phyloP scores from a whole-genome alignment of 1,140 invertebrate species.

The Diploscapter pachys region DNA sequence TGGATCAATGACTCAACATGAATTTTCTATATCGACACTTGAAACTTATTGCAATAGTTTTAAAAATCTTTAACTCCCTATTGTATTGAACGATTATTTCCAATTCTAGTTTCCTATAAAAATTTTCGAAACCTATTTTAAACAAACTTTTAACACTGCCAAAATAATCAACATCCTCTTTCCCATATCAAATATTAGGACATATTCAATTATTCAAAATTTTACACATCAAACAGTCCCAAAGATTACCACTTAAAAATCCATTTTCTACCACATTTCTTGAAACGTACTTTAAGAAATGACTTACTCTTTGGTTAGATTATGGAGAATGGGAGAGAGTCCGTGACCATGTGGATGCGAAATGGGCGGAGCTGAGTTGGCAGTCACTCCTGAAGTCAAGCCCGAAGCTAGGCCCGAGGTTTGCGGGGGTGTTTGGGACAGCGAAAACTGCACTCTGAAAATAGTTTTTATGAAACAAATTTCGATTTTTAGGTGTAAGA shows the following conservation, averaged over 20 bases:
- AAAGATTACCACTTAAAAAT: neutral
- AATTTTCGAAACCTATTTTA: conserved; percentile 3
- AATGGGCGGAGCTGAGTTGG: neutral
- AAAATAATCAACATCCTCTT: neutral
- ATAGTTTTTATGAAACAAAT: neutral
- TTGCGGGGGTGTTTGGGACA: conserved; percentile 27
- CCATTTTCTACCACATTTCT: too few relatives aligned
- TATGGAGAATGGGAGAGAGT: conserved; percentile 3
- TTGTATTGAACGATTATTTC: too few relatives aligned
- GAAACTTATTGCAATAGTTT: too few relatives aligned
- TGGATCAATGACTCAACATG: too few relatives aligned
- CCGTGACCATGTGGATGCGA: too few relatives aligned
- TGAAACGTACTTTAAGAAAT: neutral
- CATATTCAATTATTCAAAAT: neutral
- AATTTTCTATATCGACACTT: too few relatives aligned
- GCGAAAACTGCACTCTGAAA: conserved; percentile 26
- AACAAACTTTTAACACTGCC: neutral
- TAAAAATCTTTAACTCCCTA: too few relatives aligned
- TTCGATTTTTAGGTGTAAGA: neutral
- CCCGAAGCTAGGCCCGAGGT: neutral
- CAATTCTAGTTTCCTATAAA: too few relatives aligned
- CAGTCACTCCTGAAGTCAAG: neutral
- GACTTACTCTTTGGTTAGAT: conserved; percentile 8
- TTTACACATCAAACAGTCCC: neutral
- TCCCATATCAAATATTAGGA: neutral